Conservation (phyloP, 2,888 invertebrate genomes). For the Caenorhabditis sinica region DNA sequence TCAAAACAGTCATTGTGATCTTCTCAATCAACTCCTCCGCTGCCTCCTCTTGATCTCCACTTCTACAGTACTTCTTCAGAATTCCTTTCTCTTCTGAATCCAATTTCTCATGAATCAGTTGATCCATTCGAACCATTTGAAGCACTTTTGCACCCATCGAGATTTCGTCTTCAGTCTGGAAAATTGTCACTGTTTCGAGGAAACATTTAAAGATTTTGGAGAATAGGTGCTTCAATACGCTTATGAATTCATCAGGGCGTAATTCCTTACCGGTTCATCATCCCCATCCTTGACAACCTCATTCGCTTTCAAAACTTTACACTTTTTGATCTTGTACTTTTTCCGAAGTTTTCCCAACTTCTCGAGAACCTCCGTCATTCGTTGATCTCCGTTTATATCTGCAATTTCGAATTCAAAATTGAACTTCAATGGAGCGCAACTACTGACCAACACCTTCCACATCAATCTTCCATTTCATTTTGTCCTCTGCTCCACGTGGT, state of each 20-base stretch:
- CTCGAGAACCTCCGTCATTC: constrained; percentile 6
- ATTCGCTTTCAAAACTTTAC: constrained; percentile 7
- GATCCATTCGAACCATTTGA: constrained; percentile 15
- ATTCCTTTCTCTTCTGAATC: neutral
- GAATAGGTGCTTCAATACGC: too few relatives aligned
- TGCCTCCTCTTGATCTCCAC: constrained; percentile 19
- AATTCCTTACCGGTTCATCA: constrained; percentile 3
- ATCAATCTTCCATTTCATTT: constrained; percentile 28
- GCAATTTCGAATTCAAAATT: too few relatives aligned
- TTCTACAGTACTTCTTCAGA: constrained; percentile 8
- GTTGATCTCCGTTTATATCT: constrained; percentile 12
- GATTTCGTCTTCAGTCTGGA: constrained; percentile 6
- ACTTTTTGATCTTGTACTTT: constrained; percentile 2
- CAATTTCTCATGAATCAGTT: neutral
- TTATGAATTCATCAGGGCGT: too few relatives aligned
- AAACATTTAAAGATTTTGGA: too few relatives aligned
- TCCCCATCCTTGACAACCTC: neutral
- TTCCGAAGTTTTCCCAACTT: neutral
- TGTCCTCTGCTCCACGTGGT: neutral
- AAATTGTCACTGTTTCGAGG: neutral
- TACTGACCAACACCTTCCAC: constrained; percentile 13
- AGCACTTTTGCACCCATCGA: neutral
- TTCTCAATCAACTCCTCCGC: constrained; percentile 12
- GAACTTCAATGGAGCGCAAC: neutral
- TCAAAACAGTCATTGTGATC: neutral